These are phyloP conservation scores for Clarias gariepinus DNA, from an alignment of 2,113 vertebrate species.

Conservation along the genomic window DNA sequence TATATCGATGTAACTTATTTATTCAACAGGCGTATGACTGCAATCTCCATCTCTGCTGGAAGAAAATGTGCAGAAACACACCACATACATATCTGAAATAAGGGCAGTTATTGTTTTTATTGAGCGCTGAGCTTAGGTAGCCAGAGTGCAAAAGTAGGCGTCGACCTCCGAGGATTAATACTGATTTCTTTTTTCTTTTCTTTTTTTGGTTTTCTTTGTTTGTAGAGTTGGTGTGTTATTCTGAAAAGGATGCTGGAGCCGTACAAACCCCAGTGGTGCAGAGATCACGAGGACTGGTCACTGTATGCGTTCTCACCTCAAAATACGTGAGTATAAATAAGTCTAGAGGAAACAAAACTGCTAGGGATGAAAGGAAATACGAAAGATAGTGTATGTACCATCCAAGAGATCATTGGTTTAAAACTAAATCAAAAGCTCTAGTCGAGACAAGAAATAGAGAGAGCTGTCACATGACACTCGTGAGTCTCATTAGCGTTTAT, in stretches of 20 bases:
- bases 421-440: not conserved
- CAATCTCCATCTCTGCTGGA: not conserved
- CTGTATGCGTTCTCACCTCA: constrained; percentile 91
- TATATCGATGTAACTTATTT: not conserved
- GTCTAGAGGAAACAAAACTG: not conserved
- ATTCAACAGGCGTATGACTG: not conserved
- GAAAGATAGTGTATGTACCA: not conserved
- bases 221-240: constrained; percentile 85
- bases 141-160: not conserved
- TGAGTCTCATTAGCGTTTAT: too few relatives aligned
- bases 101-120: not conserved
- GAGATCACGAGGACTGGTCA: constrained; percentile 88
- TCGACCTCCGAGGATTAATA: not conserved
- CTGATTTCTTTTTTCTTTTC: not conserved
- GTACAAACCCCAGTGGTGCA: constrained; percentile 91
- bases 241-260: constrained; percentile 84
- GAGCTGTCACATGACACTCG: too few relatives aligned
- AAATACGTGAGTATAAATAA: constrained; percentile 78
- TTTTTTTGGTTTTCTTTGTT: not conserved
- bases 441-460: not conserved
- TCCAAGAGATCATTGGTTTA: not conserved
- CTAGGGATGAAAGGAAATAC: not conserved
- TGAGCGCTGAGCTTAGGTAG: not conserved
- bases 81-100: not conserved
- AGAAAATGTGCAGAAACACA: not conserved